These are phyloP conservation scores for Phrynosoma platyrhinos DNA, from an alignment of 2,113 vertebrate species.

Conservation along the genomic window DNA sequence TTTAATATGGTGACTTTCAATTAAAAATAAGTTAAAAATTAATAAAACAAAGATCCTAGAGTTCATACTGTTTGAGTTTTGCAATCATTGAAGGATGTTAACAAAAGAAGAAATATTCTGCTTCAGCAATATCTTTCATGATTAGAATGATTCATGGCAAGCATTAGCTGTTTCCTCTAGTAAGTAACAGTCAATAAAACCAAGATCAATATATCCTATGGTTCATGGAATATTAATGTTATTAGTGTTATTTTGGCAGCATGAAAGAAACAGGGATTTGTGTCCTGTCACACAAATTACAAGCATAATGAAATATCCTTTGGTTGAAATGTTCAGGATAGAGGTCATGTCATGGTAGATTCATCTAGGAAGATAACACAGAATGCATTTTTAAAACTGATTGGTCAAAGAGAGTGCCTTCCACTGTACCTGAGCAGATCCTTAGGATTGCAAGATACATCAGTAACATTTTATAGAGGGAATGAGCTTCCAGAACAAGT, in stretches of 20 bases:
- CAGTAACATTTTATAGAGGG: not conserved
- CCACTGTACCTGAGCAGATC: not conserved
- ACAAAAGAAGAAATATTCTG: not conserved
- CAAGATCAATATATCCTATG: constrained; percentile 14
- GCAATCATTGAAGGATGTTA: not conserved
- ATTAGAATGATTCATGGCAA: constrained; percentile 18
- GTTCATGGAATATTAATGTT: constrained; percentile 13
- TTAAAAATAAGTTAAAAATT: not conserved
- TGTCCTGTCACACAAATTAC: not conserved
- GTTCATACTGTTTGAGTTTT: not conserved
- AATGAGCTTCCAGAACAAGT: not conserved
- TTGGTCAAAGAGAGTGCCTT: not conserved
- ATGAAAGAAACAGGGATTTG: not conserved
- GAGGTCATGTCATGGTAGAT: not conserved
- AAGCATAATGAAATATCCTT: not conserved
- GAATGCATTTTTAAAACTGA: not conserved
- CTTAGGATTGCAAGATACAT: not conserved
- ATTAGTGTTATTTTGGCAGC: not conserved
- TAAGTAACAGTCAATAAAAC: constrained; percentile 20
- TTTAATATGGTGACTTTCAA: no score
- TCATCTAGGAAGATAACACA: not conserved
- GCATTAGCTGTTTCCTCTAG: constrained; percentile 22
- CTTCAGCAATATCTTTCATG: not conserved
- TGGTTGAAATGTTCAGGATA: not conserved
- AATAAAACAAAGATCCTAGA: not conserved